Evolutionary conservation across 37 sponge, comb jelly and placozoan species (phyloP), one percentile per base, ranked within the genome.

Genomic region (Bolinopsis microptera): DNA sequence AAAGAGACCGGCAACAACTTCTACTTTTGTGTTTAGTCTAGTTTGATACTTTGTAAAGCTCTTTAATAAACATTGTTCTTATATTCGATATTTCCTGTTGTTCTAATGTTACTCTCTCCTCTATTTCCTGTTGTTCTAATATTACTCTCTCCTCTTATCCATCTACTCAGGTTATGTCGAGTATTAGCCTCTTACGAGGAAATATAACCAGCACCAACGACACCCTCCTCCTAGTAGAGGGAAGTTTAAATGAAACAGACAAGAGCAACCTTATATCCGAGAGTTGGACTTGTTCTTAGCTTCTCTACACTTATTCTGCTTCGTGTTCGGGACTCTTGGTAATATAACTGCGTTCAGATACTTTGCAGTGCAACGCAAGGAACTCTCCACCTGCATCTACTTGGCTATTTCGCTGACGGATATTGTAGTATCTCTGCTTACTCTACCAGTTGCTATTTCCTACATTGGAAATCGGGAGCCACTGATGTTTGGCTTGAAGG

Each of bases 261-360:
- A n/a, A n/a, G n/a, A n/a, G n/a, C n/a, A n/a, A n/a, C n/a, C n/a
- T 8, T 28, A n/a, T 5, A 72, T 72, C 27, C 75, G 31, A n/a
- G 75, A 28, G 25, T n/a, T 72, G 13, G 75, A 72, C 25, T 5
- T 30, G 22, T 72, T 72, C 75, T 5, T 72, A 5, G 75, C 31
- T 8, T 23, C 75, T 24, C 31, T 72, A 5, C 31, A 72, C 31
- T 5, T 72, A 2, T 72, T 72, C 25, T 72, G 75, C 25, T 72
- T 72, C 18, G 31, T 72, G 75, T 72, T 72, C 75, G 75, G 75
- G 75, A 72, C 75, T 30, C 2, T 28, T 30, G 75, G 75, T 8
- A 72, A 72, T n/a, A 30, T 72, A 8, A 72, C 3, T n/a, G 75
- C 75, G 31, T 28, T 72, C 3, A n/a, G 27, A n/a, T 72, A 72